Base-by-base conservation (phyloP, 2,888 invertebrate genomes). In the Athalia circularis region DNA sequence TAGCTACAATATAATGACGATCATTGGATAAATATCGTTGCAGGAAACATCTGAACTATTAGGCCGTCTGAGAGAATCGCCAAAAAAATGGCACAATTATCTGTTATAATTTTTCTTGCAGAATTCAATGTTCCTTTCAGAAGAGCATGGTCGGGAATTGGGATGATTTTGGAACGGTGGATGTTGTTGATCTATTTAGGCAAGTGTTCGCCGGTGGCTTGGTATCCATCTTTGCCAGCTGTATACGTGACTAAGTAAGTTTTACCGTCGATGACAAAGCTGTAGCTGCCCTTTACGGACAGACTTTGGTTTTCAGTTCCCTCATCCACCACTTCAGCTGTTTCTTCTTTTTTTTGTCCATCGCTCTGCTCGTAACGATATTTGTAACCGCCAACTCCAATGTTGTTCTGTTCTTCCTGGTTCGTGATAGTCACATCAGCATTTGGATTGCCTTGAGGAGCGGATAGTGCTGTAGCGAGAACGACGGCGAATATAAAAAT, bases 351-450 rank as follows among this genome's bases (percentile, higher is more conserved):
- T 65, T 87, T 89, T 68, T 90, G 90, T 0, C 90, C 90, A 72
- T 90, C 90, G 81, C 90, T 90, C 72, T 89, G 90, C 80, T 89
- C 90, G 80, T 89, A 90, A 78, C 89, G 89, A 82, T 87, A 90
- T 80, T 86, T 89, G 80, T 90, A 90, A 67, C 88, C 88, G 59
- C 89, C 87, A 5, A 90, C 87, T 3, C 90, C 90, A 78, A 90
- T 90, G 81, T 88, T 90, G 82, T 90, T 89, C 74, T 86, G 85
- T 78, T 90, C 90, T 65, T 90, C 90, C 78, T 90, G 89, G 43
- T 84, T 86, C 5, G 87, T 80, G 76, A 90, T 89, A 48, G 89
- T 90, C 59, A 90, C 85, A 4, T 87, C 88, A 29, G 29, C 29
- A 65, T 87, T 87, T 3, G 86, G 87, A 78, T 82, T 86, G n/a